These are phyloP conservation scores for Ruditapes philippinarum DNA, from an alignment of 1,140 invertebrate species.

Conservation along the genomic window DNA sequence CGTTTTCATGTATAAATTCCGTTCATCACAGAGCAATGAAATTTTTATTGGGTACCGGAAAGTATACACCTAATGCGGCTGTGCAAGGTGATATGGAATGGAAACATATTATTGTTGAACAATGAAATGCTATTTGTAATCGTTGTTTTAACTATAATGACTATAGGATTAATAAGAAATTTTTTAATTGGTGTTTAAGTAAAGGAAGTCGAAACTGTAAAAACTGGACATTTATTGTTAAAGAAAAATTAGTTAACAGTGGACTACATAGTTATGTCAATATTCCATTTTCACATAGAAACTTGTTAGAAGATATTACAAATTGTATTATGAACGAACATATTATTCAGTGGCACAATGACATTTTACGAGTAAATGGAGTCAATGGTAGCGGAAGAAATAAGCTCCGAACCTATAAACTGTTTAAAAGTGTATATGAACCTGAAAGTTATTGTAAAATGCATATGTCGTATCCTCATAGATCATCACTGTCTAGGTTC, in stretches of 20 bases:
- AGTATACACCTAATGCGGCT: slow-evolving; percentile 29
- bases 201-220: background rate
- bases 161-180: background rate
- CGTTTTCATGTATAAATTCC: slow-evolving; percentile 18
- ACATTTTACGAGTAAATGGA: background rate
- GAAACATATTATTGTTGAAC: background rate
- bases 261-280: background rate
- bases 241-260: background rate
- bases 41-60: slow-evolving; percentile 8
- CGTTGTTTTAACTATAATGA: background rate
- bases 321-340: background rate
- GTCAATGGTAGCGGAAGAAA: background rate
- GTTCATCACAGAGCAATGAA: slow-evolving; percentile 14
- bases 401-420: slow-evolving; percentile 21
- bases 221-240: background rate
- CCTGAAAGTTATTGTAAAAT: slow-evolving; percentile 3
- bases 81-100: slow-evolving; percentile 25
- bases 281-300: background rate
- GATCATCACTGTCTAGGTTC: slow-evolving; percentile 47
- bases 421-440: slow-evolving; percentile 8
- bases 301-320: background rate
- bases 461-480: background rate
- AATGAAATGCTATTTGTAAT: background rate
- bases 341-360: background rate
- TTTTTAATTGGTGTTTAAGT: background rate